phyloP scores from a whole-genome alignment of 2,797 vertebrate species.

The Cygnus olor region DNA sequence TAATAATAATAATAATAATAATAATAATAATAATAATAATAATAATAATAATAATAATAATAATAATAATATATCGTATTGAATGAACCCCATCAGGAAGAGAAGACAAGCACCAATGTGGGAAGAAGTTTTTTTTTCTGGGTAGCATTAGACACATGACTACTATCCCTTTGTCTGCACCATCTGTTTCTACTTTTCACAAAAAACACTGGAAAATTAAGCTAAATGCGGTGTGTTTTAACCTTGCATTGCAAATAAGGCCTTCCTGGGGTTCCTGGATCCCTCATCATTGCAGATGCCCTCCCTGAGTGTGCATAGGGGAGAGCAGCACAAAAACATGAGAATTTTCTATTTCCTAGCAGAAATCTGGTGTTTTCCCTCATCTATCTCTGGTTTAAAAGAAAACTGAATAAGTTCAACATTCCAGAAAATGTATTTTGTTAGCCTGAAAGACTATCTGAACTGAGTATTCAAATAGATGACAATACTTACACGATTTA shows the following conservation, averaged over 20 bases:
- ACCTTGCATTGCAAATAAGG: neutral
- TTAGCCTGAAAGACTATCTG: neutral
- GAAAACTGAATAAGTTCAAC: neutral
- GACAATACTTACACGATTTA: neutral
- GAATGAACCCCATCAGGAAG: neutral
- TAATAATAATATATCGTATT: neutral
- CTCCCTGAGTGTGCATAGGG: neutral
- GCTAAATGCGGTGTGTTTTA: neutral
- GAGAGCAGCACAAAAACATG: neutral
- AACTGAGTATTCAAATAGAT: neutral
- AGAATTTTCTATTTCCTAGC: neutral
- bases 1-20: neutral
- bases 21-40: neutral
- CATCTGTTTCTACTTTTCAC: constrained; percentile 28
- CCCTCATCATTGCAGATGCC: neutral
- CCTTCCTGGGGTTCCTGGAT: neutral
- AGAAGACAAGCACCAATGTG: neutral
- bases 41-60: neutral
- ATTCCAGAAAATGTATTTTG: neutral
- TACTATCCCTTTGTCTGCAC: neutral
- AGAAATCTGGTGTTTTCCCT: neutral
- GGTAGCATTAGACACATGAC: neutral
- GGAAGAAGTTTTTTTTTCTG: neutral
- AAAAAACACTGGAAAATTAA: neutral
- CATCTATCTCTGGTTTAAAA: neutral